Evolutionary conservation across 1,140 invertebrate genomes (phyloP).

Genomic region (Lamellibrachia luymesi): DNA sequence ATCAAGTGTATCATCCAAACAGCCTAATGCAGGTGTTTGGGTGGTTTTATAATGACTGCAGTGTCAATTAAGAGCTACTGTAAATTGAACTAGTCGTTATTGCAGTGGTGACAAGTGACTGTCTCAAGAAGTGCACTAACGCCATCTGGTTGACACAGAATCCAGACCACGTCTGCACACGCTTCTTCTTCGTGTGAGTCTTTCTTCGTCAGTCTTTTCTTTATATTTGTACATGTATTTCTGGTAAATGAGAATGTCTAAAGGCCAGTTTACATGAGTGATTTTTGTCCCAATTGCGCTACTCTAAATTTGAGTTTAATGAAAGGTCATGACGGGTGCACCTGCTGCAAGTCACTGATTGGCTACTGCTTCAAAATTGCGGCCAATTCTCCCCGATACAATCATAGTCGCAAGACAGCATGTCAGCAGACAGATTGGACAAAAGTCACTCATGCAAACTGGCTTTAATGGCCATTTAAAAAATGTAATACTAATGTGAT

Average conservation of each 20-base stretch:
- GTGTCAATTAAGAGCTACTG: background rate
- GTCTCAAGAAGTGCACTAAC: slow-evolving; percentile 36
- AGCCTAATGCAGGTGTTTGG: too few species aligned
- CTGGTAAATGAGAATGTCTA: background rate
- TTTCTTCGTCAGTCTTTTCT: background rate
- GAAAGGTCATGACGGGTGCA: too few species aligned
- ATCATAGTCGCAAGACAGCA: too few species aligned
- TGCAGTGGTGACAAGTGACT: slow-evolving; percentile 38
- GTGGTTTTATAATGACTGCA: background rate
- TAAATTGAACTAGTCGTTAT: slow-evolving; percentile 5
- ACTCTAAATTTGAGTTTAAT: too few species aligned
- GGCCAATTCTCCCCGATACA: too few species aligned
- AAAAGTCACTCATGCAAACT: too few species aligned
- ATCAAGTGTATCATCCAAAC: too few species aligned
- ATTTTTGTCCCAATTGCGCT: too few species aligned
- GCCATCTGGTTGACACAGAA: slow-evolving; percentile 41
- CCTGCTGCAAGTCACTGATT: too few species aligned
- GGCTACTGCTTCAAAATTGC: too few species aligned
- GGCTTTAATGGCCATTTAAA: background rate
- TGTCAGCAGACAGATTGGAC: too few species aligned
- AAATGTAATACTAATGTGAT: background rate
- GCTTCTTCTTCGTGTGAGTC: slow-evolving; percentile 48
- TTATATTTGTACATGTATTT: slow-evolving; percentile 8
- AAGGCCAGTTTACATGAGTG: too few species aligned
- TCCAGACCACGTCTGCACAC: slow-evolving; percentile 43